Evolutionary conservation across 1,140 invertebrate genomes (phyloP), one percentile per base, ranked within the genome.

Genomic region (Drosophila arizonae): DNA sequence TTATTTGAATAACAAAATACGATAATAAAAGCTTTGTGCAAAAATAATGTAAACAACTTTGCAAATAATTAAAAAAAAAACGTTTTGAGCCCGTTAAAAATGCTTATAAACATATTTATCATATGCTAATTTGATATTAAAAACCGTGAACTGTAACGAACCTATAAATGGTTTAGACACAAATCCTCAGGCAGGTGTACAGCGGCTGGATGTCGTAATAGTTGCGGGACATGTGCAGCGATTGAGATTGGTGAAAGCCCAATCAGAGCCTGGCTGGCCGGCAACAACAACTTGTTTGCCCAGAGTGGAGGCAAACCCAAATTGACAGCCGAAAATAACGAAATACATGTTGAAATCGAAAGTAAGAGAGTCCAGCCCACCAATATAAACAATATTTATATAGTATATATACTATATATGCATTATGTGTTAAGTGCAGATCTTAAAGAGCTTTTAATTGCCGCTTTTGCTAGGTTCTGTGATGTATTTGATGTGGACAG

Each of bases 381-480:
- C n/a, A 1, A 17, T n/a, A 41, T 41, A 13, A 58, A 9, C 52
- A 13, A 51, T 10, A 52, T 17, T 61, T 30, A 15, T 36, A 17
- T 9, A 36, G n/a, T 6, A 28, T 33, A 61, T 39, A 39, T 13
- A n/a, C 5, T 1, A 30, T 5, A 28, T 33, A 61, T 39, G 11
- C 11, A 10, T 10, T 1, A 17, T 5, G 21, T 26, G 6, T 17
- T 9, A 17, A 26, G 17, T 45, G 13, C 39, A 33, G 21, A 45
- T 45, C 17, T 43, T 11, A 24, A 55, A 56, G 50, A n/a, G n/a
- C 4, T 28, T 43, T 54, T 30, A 57, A 48, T 73, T 50, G 54
- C 64, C 36, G 57, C 55, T 50, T 61, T 54, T 52, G 54, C 62
- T 70, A 67, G 50, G 78, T 85, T 81, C 79, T 81, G 71, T 62